A percentile compares a stretch with the other conserved stretches of the same genome.
Evolutionary conservation across 2,797 vertebrate genomes (phyloP).

Genomic region (Phrynocephalus vlangalii): DNA sequence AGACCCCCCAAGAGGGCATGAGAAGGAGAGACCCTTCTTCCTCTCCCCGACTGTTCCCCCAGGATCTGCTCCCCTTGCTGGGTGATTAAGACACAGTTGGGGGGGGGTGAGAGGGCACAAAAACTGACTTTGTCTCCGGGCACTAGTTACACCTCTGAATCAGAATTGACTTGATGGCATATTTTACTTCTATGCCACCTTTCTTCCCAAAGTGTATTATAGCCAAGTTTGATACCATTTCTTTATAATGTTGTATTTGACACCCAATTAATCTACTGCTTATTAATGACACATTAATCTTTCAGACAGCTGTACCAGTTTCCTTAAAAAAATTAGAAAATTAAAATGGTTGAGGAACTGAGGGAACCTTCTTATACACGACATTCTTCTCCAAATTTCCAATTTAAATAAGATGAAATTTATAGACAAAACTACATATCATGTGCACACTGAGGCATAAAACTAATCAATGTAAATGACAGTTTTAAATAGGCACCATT

Average conservation of each 20-base stretch:
- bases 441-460: conserved; percentile 14
- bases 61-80: no score
- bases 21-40: no score
- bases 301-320: background rate
- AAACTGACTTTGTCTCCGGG: no score
- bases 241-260: background rate
- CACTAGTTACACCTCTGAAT: no score
- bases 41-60: no score
- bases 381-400: background rate
- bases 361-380: background rate
- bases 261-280: background rate
- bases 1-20: no score
- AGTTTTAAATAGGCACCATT: conserved; percentile 6
- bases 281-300: background rate
- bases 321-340: background rate
- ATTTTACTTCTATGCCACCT: no score
- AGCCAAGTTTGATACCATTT: background rate
- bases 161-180: no score
- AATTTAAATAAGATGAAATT: conserved; percentile 7
- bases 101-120: no score
- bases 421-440: conserved; percentile 27
- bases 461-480: conserved; percentile 16
- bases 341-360: background rate
- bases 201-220: no score
- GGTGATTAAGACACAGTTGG: no score